Conservation (phyloP, 2,797 vertebrate genomes). For the Graptemys geographica region DNA sequence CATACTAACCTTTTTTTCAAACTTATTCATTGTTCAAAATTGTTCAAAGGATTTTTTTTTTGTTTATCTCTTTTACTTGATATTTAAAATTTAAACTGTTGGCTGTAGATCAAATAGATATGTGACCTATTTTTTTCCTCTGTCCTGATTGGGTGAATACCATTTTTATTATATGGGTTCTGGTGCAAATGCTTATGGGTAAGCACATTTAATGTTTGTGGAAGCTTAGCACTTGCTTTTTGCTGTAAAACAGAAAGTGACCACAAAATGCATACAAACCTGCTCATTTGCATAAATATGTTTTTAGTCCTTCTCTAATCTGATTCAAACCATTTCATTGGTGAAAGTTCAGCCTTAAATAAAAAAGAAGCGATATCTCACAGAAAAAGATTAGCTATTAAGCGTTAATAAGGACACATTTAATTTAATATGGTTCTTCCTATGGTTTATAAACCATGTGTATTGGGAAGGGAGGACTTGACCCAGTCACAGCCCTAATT, state of each 20-base stretch:
- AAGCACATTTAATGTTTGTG: conserved; percentile 5
- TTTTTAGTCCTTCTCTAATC: background rate
- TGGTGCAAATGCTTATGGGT: background rate
- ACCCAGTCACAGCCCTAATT: background rate
- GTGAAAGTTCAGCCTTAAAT: background rate
- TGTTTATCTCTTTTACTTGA: background rate
- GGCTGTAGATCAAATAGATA: background rate
- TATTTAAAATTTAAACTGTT: background rate
- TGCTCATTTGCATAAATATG: background rate
- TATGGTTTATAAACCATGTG: background rate
- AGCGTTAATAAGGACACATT: background rate
- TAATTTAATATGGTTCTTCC: background rate
- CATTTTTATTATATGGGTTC: background rate
- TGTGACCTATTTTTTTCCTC: background rate
- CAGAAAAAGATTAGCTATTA: conserved; percentile 11
- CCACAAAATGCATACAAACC: background rate
- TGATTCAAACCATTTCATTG: background rate
- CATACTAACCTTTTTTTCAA: conserved; percentile 5
- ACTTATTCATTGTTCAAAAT: conserved; percentile 21
- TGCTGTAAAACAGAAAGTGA: conserved; percentile 19
- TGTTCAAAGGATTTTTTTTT: background rate
- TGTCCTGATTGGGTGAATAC: background rate
- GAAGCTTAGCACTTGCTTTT: background rate
- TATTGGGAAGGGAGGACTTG: background rate
- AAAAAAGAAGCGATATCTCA: background rate